phyloP scores from a whole-genome alignment of 2,113 vertebrate genomes.

The Corythoichthys haematopterus region DNA sequence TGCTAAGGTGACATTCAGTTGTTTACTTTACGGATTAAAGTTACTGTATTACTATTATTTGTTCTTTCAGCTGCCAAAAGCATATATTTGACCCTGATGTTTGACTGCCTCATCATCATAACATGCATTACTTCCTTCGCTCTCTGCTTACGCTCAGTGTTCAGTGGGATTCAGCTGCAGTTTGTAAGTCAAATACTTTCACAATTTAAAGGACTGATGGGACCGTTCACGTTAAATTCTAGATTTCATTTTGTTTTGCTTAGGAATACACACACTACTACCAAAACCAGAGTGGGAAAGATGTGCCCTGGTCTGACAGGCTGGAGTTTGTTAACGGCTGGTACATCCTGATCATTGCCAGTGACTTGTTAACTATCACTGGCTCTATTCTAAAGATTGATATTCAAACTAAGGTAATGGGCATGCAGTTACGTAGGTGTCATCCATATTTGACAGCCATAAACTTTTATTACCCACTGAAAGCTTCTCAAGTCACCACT shows the following conservation, averaged over 20 bases:
- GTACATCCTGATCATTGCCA: conserved; percentile 89
- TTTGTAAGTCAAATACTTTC: conserved; percentile 68
- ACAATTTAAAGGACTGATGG: not conserved
- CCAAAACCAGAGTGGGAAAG: conserved; percentile 66
- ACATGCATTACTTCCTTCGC: conserved; percentile 78
- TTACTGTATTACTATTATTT: conserved; percentile 12
- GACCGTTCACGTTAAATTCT: not conserved
- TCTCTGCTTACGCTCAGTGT: conserved; percentile 83
- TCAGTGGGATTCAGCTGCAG: conserved; percentile 82
- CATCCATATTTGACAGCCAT: not conserved
- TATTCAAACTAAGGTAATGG: conserved; percentile 86
- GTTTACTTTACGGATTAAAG: not conserved
- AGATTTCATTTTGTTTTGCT: not conserved
- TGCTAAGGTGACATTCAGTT: not conserved
- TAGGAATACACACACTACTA: conserved; percentile 85
- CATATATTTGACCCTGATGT: conserved; percentile 84
- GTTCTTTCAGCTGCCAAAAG: conserved; percentile 77
- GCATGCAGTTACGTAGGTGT: not conserved
- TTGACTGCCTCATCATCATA: conserved; percentile 83
- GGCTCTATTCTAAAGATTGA: conserved; percentile 92
- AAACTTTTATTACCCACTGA: not conserved
- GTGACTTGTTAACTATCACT: conserved; percentile 81
- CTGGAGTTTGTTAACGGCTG: conserved; percentile 93
- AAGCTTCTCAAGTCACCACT: no score
- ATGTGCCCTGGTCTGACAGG: conserved; percentile 78